A percentile compares a stretch with the other conserved stretches of the same genome.
phyloP scores from a whole-genome alignment of 2,888 invertebrate genomes.

The Sturmia bella region DNA sequence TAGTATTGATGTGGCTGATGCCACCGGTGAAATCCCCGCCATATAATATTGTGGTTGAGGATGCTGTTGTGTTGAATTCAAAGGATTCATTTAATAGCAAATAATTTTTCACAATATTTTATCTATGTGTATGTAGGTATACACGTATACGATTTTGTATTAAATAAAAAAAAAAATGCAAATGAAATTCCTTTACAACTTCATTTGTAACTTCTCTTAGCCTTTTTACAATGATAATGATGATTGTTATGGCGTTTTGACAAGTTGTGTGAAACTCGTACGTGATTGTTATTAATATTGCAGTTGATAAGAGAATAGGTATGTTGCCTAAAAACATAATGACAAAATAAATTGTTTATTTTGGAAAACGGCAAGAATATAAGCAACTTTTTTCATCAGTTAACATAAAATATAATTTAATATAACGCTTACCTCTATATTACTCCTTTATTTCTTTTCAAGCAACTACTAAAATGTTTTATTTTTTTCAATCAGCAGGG shows the following conservation, averaged over 20 bases:
- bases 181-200: constrained; percentile 45
- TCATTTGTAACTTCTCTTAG: constrained; percentile 54
- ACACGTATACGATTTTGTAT: neutral
- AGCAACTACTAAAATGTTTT: constrained; percentile 38
- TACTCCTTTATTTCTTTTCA: neutral
- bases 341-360: constrained; percentile 44
- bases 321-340: constrained; percentile 19
- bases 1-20: constrained; percentile 46
- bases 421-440: constrained; percentile 29
- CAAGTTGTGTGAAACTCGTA: constrained; percentile 55
- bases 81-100: constrained; percentile 55
- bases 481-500: constrained; percentile 41
- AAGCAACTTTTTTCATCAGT: no score
- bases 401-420: neutral
- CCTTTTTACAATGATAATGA: constrained; percentile 47
- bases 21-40: constrained; percentile 56
- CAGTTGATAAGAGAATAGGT: constrained; percentile 45
- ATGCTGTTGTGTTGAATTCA: constrained; percentile 46
- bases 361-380: neutral
- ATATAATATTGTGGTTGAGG: constrained; percentile 51
- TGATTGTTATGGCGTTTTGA: constrained; percentile 62
- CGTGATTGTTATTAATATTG: constrained; percentile 56
- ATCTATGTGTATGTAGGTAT: no score
- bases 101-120: neutral
- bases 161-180: neutral